Base-by-base conservation (phyloP, 2,113 vertebrate species). In the Stictonetta naevosa region DNA sequence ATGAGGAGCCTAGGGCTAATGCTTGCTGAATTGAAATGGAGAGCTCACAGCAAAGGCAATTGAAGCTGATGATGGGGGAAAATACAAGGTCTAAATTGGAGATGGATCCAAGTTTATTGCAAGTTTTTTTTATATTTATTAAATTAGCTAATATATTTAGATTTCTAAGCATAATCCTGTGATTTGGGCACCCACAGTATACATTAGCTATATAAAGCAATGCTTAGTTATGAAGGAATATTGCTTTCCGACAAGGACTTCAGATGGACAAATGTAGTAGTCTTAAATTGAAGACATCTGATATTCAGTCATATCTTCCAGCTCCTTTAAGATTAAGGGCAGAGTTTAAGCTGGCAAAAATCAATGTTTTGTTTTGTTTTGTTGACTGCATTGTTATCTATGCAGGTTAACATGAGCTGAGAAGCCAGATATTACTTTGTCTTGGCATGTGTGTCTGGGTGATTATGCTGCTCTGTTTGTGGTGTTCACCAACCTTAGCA, bases 71-170 rank as follows among this genome's bases (percentile, higher is more conserved):
- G 31, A 73, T 58, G 62, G 42, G 78, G 84, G 77, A 21, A 82
- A 88, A 95, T 74, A 80, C 76, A 82, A 74, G 52, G 73, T 86
- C 76, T 90, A 94, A 94, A 93, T 88, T 96, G 85, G 89, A 94
- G 87, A 92, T 90, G 59, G 80, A 92, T 88, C 73, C 73, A 81
- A 86, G 90, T 92, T 96, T 91, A 91, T 95, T 97, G 90, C 90
- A 59, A 53, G 48, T 17, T 33, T 64, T 56, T 56, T 50, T 50
- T 7, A 34, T 83, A 86, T 71, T 78, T 85, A 59, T 78, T 86
- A 66, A 87, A 83, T 90, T 50, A 59, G 10, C 26, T 83, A 96
- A 86, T 92, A n/a, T 71, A 71, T 92, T 93, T 81, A 92, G 66
- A 91, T 78, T 5, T 71, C 20, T 63, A 78, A 88, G 56, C 79